Conservation (phyloP, 2,888 invertebrate species). For the Lepidocyrtoides sp. region DNA sequence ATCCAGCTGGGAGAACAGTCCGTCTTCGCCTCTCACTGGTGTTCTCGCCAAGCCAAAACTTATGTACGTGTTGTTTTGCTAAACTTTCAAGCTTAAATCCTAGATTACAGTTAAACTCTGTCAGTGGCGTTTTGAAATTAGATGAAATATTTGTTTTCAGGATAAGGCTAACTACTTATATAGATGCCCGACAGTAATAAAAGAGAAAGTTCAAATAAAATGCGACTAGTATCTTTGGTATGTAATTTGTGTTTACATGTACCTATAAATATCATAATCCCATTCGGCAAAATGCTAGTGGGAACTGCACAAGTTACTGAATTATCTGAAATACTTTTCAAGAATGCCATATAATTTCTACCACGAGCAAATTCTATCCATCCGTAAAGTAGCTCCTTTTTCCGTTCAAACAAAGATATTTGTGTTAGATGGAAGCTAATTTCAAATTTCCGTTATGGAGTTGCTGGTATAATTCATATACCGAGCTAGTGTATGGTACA, state of each 20-base stretch:
- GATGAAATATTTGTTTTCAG: conserved; percentile 75
- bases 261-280: no score
- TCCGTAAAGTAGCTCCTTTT: conserved; percentile 13
- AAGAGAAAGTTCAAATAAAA: conserved; percentile 36
- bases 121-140: conserved; percentile 67
- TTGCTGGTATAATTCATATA: background rate
- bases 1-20: conserved; percentile 57
- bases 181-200: conserved; percentile 3
- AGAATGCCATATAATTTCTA: conserved; percentile 33
- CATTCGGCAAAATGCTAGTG: no score
- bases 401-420: conserved; percentile 19
- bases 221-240: background rate
- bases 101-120: conserved; percentile 62
- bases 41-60: background rate
- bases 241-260: background rate
- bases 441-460: conserved; percentile 3
- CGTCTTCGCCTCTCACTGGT: conserved; percentile 62
- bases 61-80: conserved; percentile 43
- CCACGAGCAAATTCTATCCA: conserved; percentile 18
- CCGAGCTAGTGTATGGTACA: background rate
- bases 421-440: background rate
- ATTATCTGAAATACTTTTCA: background rate
- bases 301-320: background rate
- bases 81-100: conserved; percentile 70
- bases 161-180: conserved; percentile 66